A percentile compares a stretch with the other conserved stretches of the same genome.
phyloP scores from a whole-genome alignment of 2,113 vertebrate species.

The Cololabis saira region DNA sequence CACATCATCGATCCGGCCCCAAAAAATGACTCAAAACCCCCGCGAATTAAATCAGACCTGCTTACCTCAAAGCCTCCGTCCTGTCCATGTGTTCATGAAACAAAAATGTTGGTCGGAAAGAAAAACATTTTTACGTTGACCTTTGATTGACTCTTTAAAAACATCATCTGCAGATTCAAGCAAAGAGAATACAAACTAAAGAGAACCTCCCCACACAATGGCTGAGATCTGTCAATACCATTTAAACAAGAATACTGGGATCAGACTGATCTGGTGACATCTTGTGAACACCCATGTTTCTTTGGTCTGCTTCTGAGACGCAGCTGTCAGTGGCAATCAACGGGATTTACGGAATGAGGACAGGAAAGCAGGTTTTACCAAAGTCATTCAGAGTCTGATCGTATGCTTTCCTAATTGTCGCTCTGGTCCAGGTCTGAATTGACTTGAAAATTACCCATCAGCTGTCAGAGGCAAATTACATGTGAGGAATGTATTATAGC shows the following conservation, averaged over 20 bases:
- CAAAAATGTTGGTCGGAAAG: too few species aligned
- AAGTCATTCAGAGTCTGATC: slow-evolving; percentile 31
- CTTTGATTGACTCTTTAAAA: neutral
- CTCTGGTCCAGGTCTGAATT: slow-evolving; percentile 58
- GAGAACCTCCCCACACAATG: neutral
- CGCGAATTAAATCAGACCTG: too few species aligned
- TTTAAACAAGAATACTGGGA: too few species aligned
- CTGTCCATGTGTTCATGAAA: too few species aligned
- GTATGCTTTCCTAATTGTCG: slow-evolving; percentile 55
- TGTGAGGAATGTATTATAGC: slow-evolving; percentile 47
- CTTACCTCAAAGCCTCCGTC: too few species aligned
- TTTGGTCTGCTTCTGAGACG: slow-evolving; percentile 2
- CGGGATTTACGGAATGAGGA: slow-evolving; percentile 42
- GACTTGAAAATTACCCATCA: slow-evolving; percentile 72
- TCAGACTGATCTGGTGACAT: neutral
- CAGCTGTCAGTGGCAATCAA: slow-evolving; percentile 32
- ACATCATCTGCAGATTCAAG: neutral
- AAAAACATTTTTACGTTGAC: too few species aligned
- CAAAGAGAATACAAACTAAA: neutral
- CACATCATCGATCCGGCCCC: too few species aligned
- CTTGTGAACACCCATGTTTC: neutral
- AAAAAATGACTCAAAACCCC: too few species aligned
- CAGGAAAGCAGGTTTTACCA: slow-evolving; percentile 57
- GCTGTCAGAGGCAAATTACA: slow-evolving; percentile 69
- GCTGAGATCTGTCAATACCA: too few species aligned